Percentiles rank a stretch among this genome's conserved stretches.
phyloP scores from a whole-genome alignment of 2,113 vertebrate species.

The Phalacrocorax brasilianus region DNA sequence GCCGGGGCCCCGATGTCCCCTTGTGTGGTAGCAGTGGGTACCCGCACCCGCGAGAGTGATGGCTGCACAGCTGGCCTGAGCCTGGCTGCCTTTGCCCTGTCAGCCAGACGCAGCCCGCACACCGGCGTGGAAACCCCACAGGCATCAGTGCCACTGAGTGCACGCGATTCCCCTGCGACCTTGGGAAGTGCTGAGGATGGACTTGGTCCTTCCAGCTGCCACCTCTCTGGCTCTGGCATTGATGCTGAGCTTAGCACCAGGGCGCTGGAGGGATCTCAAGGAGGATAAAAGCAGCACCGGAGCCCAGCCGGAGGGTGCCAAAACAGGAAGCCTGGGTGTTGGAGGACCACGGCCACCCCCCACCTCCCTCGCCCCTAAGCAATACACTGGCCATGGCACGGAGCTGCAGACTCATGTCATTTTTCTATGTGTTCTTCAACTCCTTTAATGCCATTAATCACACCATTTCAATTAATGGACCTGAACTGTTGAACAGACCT shows the following conservation, averaged over 20 bases:
- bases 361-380: fast-evolving
- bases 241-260: fast-evolving
- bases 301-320: not conserved
- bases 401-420: not conserved
- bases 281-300: not conserved
- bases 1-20: not conserved
- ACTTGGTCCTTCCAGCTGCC: not conserved
- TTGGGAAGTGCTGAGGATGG: not conserved
- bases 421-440: not conserved
- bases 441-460: slow-evolving; percentile 43
- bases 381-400: fast-evolving
- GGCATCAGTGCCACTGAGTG: fast-evolving
- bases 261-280: not conserved
- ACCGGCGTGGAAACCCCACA: fast-evolving
- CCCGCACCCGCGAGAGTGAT: fast-evolving
- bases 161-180: fast-evolving
- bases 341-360: fast-evolving
- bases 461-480: slow-evolving; percentile 40
- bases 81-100: not conserved
- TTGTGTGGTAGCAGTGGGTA: not conserved
- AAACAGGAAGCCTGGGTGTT: not conserved
- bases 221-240: fast-evolving
- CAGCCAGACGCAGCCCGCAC: fast-evolving
- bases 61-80: fast-evolving
- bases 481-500: slow-evolving; percentile 23